A percentile compares a stretch with the other conserved stretches of the same genome.
These are phyloP conservation scores for Apodemus speciosus DNA, from an alignment of 2,113 vertebrate genomes.

Conservation along the genomic window DNA sequence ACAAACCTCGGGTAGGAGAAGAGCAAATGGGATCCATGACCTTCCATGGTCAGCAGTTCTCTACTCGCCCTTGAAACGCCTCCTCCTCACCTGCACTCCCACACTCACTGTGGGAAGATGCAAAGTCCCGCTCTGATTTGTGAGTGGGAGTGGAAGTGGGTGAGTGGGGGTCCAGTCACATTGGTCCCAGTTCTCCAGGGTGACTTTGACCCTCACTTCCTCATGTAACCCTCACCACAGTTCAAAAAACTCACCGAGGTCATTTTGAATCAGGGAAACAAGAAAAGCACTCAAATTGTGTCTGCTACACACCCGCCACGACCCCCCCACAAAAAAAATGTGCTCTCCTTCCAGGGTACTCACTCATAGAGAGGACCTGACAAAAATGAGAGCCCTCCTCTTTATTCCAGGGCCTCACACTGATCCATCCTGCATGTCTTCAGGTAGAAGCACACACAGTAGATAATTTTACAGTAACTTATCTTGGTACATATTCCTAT, in stretches of 20 bases:
- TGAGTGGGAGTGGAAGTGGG: too few relatives aligned
- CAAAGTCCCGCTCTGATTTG: conserved; percentile 28
- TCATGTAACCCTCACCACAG: conserved; percentile 11
- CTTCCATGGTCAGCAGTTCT: conserved; percentile 68
- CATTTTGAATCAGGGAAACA: conserved; percentile 19
- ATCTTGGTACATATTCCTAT: neutral
- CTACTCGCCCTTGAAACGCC: conserved; percentile 72
- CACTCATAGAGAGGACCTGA: neutral
- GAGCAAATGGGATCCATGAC: conserved; percentile 70
- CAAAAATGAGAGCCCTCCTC: conserved; percentile 2
- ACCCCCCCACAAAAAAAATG: neutral
- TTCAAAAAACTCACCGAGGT: conserved; percentile 52
- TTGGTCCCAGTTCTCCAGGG: conserved; percentile 6
- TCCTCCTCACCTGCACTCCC: conserved; percentile 61
- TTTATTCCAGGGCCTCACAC: neutral
- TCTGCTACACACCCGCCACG: neutral
- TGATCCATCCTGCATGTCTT: neutral
- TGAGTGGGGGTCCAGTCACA: neutral
- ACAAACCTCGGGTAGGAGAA: conserved; percentile 63
- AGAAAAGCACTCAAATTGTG: neutral
- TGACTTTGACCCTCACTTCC: conserved; percentile 10
- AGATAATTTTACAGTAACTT: neutral
- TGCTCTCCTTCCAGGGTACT: neutral
- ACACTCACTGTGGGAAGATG: conserved; percentile 46
- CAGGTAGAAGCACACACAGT: neutral